Base-by-base conservation (phyloP, 2,797 vertebrate species). In the Syndactyla subalaris region DNA sequence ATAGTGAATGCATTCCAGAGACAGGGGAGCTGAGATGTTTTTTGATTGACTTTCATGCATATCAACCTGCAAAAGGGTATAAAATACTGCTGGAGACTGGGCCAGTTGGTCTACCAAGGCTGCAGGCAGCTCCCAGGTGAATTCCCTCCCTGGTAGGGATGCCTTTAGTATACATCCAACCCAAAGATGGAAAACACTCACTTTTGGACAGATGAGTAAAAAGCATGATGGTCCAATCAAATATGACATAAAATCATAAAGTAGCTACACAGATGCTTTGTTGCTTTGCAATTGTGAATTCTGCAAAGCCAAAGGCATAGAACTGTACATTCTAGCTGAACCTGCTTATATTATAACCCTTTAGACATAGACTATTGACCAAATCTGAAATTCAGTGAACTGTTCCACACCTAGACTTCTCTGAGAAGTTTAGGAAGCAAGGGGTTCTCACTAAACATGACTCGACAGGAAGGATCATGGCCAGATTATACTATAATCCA, bases 391-490 rank as follows among this genome's bases (percentile, higher is more conserved):
- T 3, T 88, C 78, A 32, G 23, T 36, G 36, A 48, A 21, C 10
- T 8, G 16, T 68, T 22, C 30, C 46, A 36, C 10, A 29, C 7
- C 8, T 48, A 48, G 26, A 48, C 12, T 36, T 61, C 46, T 36
- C 41, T 48, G 48, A 74, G 34, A 81, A 68, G 34, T 20, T 61
- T 41, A 41, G 34, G 30, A 46, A 81, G 14, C 14, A 41, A 39
- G 11, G 22, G 4, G 10, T 8, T 39, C 30, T 9, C 54, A 30
- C 24, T 41, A 46, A 46, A 61, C 46, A 41, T 10, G 26, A 41
- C 32, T 54, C 26, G 32, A 27, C 22, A 58, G 13, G 7, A 52
- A 2, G 1, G 4, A 58, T 21, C 38, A 58, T 0, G 0, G 58
- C 9, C n/a, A 21, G 29, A 51, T 58, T 58, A 27, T 34, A 27